Percentiles rank a stretch among this genome's conserved stretches.
These are phyloP conservation scores for Orestias chungarensis DNA, from an alignment of 2,797 vertebrate genomes.

Conservation along the genomic window DNA sequence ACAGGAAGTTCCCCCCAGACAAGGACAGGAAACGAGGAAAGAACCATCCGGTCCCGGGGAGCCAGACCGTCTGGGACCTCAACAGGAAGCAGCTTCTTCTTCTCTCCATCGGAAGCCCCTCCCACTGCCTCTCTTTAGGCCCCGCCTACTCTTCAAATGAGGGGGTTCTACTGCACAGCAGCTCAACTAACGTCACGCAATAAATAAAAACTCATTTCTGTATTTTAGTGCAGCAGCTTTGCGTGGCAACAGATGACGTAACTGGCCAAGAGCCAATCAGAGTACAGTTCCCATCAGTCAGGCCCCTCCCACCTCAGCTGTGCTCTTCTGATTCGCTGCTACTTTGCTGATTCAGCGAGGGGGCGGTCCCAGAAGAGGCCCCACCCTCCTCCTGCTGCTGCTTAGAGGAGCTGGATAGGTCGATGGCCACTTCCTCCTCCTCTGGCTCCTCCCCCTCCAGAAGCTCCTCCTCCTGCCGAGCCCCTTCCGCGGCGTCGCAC, in stretches of 20 bases:
- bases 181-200: background rate
- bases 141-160: background rate
- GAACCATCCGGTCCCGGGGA: background rate
- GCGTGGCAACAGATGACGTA: constrained; percentile 12
- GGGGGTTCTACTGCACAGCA: background rate
- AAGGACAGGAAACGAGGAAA: background rate
- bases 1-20: background rate
- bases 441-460: constrained; percentile 41
- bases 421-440: constrained; percentile 82
- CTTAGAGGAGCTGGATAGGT: constrained; percentile 90
- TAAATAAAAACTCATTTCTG: background rate
- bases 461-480: constrained; percentile 32
- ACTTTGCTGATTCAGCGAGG: constrained; percentile 58
- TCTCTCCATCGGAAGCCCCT: too few species aligned
- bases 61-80: background rate
- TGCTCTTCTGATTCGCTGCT: constrained; percentile 74
- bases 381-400: constrained; percentile 59
- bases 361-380: constrained; percentile 56
- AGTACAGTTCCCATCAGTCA: constrained; percentile 1
- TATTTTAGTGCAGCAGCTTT: background rate
- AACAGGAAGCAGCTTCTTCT: background rate
- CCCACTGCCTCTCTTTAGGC: background rate
- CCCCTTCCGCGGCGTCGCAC: constrained; percentile 59
- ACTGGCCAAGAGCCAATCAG: constrained; percentile 33
- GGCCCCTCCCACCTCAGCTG: constrained; percentile 61